Evolutionary conservation across 2,797 vertebrate species (phyloP).

Genomic region (Amniataba percoides): DNA sequence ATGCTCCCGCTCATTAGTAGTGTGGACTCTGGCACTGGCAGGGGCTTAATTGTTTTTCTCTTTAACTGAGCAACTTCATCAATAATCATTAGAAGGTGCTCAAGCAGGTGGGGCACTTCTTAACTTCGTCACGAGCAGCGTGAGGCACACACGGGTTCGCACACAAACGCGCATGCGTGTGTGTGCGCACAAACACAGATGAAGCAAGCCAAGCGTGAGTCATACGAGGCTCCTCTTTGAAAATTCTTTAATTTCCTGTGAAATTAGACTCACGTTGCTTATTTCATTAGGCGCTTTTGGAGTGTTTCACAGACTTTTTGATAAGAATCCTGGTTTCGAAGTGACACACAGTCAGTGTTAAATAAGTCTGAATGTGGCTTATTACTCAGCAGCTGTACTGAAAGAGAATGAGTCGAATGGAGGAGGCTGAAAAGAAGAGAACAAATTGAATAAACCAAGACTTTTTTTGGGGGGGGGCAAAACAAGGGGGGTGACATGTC

Average conservation of each 20-base stretch:
- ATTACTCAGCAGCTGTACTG: conserved; percentile 29
- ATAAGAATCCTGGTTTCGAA: conserved; percentile 24
- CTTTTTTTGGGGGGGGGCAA: neutral
- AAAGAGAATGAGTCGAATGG: conserved; percentile 28
- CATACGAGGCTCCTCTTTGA: conserved; percentile 20
- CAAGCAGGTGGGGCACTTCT: conserved; percentile 72
- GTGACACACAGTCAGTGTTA: conserved; percentile 15
- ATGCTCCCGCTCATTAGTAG: conserved; percentile 77
- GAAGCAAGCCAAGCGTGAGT: conserved; percentile 10
- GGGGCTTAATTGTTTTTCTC: conserved; percentile 85
- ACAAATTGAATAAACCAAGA: conserved; percentile 21
- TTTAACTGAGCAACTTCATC: conserved; percentile 87
- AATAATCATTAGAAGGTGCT: conserved; percentile 86
- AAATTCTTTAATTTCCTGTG: conserved; percentile 31
- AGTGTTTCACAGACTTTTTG: conserved; percentile 19
- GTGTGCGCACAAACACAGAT: conserved; percentile 4
- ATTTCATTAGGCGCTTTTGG: conserved; percentile 34
- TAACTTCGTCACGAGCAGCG: conserved; percentile 40
- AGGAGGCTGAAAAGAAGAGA: conserved; percentile 11
- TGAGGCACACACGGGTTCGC: neutral
- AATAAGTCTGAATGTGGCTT: conserved; percentile 31
- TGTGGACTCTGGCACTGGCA: conserved; percentile 74
- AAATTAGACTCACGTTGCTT: conserved; percentile 27
- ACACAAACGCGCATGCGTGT: conserved; percentile 2
- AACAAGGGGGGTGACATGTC: conserved; percentile 20